A percentile compares a stretch with the other conserved stretches of the same genome.
Evolutionary conservation across 2,888 invertebrate genomes (phyloP).

Genomic region (Chromoteleia sp.): DNA sequence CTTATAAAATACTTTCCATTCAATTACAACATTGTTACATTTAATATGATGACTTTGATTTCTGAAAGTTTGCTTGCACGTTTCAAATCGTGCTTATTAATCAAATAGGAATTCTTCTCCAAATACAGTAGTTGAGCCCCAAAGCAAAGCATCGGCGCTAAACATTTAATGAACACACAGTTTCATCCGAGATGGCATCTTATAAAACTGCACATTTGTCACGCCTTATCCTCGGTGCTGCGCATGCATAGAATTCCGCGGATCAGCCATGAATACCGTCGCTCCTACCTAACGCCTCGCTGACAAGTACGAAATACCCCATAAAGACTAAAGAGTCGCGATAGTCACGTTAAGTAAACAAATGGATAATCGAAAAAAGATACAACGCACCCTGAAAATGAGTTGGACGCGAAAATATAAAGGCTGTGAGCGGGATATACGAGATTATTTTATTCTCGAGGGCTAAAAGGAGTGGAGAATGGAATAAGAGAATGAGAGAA

Average conservation of each 20-base stretch:
- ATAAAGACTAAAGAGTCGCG: constrained; percentile 48
- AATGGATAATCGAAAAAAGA: constrained; percentile 50
- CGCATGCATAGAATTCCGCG: constrained; percentile 69
- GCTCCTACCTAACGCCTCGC: constrained; percentile 24
- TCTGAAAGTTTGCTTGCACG: no score
- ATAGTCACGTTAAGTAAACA: constrained; percentile 56
- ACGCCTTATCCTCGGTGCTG: constrained; percentile 48
- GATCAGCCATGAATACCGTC: constrained; percentile 60
- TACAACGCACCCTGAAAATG: constrained; percentile 40
- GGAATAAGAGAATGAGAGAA: constrained; percentile 56
- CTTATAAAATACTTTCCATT: no score
- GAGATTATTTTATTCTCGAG: constrained; percentile 64
- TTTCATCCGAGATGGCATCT: constrained; percentile 16
- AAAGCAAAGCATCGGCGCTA: neutral
- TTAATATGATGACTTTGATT: no score
- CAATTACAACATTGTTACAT: no score
- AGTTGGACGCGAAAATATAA: constrained; percentile 29
- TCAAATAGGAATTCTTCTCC: no score
- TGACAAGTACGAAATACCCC: constrained; percentile 48
- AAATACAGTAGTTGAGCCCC: no score
- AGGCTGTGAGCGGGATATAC: constrained; percentile 65
- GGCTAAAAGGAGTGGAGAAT: constrained; percentile 64
- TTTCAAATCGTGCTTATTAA: no score
- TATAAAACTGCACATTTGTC: constrained; percentile 50
- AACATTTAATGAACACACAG: constrained; percentile 29